Evolutionary conservation across 2,888 invertebrate genomes (phyloP), one percentile per base, ranked within the genome.

Genomic region (Drosophila hamatofila): DNA sequence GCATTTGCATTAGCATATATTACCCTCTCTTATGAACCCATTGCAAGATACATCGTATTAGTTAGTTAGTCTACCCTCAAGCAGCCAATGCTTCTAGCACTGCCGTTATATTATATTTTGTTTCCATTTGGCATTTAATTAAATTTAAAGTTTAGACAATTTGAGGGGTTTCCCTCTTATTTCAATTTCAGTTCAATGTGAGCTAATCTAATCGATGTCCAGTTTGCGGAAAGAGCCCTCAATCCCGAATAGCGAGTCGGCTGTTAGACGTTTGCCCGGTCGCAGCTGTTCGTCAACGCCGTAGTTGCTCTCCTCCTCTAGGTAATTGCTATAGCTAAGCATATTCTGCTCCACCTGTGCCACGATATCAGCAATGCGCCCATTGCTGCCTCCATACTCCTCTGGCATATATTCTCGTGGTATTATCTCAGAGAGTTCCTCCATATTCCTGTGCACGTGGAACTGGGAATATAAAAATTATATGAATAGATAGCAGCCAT

Each of bases 331-430:
- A 44, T 81, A 83, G 33, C 54, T 62, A 8, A 80, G 21, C 48
- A 91, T 18, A 18, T 62, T 54, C 65, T 72, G 63, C 33, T 85
- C 90, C 72, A 86, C 83, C 16, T 83, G 48, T 16, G 62, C 71
- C 35, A 81, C 58, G 7, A 82, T 75, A 5, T 90, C 90, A 11
- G 78, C 41, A 12, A 94, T 92, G 1, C 94, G 94, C 33, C 93
- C 95, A 65, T 88, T 89, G 18, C 92, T 92, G 8, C 96, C 96
- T 18, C 96, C 96, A 78, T 95, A 95, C 81, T 96, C 95, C 21
- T 91, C 92, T 1, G 96, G 96, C 51, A 96, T 90, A 58, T 94
- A 92, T 18, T 94, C 93, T 80, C 94, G 93, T 0, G 95, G 95
- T 46, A 96, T 93, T 52, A 93, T 82, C 80, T 95, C 92, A 9